Evolutionary conservation across 2,113 vertebrate species (phyloP).

Genomic region (Erinaceus europaeus): DNA sequence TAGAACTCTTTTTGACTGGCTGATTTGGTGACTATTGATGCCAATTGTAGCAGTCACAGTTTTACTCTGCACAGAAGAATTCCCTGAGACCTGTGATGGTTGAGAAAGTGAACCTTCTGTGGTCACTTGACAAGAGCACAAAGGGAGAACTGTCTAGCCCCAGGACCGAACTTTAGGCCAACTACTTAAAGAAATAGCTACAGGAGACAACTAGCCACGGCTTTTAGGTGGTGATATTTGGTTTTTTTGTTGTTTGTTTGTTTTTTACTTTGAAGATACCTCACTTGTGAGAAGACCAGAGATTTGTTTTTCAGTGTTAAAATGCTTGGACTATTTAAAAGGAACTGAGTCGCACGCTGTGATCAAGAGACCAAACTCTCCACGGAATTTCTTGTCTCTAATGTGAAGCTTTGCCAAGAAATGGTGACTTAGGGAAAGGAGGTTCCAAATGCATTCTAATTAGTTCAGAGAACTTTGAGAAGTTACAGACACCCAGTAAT

Average conservation of each 20-base stretch:
- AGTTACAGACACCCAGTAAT: background rate
- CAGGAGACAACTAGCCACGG: background rate
- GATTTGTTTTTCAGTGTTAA: background rate
- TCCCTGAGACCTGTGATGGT: background rate
- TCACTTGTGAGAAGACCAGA: background rate
- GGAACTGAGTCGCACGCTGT: background rate
- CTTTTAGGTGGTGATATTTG: background rate
- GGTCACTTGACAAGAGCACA: background rate
- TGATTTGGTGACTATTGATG: too few species aligned
- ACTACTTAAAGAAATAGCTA: background rate
- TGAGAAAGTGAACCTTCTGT: background rate
- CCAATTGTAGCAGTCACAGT: too few species aligned
- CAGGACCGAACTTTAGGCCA: background rate
- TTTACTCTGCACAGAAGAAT: too few species aligned
- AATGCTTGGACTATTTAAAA: conserved; percentile 16
- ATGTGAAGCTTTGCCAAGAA: conserved; percentile 22
- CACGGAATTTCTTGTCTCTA: background rate
- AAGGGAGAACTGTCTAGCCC: background rate
- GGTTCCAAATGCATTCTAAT: background rate
- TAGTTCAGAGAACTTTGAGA: background rate
- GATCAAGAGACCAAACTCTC: background rate
- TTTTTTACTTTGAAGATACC: background rate
- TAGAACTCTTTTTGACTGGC: too few species aligned
- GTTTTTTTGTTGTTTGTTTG: too few species aligned
- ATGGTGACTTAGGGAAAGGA: background rate